Evolutionary conservation across 2,113 vertebrate species (phyloP).

Genomic region (Calidris pygmaea): DNA sequence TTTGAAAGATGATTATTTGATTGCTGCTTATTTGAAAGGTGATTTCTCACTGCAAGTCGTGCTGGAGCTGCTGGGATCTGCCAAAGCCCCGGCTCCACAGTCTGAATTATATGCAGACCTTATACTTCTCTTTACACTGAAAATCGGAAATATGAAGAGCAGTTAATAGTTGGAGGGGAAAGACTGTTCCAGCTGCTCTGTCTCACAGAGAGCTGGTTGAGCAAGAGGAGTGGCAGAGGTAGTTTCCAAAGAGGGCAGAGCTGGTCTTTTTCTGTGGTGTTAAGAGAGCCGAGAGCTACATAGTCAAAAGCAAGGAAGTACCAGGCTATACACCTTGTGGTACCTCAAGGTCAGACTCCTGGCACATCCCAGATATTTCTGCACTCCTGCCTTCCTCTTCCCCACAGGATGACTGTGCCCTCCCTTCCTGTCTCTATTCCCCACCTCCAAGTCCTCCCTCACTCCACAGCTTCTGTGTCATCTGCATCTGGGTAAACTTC

Average conservation of each 20-base stretch:
- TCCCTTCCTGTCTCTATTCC: background rate
- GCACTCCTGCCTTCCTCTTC: background rate
- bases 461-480: background rate
- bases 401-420: background rate
- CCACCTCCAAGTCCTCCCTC: background rate
- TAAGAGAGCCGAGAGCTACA: background rate
- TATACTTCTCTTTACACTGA: background rate
- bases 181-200: background rate
- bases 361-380: background rate
- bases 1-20: conserved; percentile 4
- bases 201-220: background rate
- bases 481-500: background rate
- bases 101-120: background rate
- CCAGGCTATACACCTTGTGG: background rate
- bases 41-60: background rate
- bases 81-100: background rate
- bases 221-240: background rate
- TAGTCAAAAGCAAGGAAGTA: background rate
- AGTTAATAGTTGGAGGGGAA: background rate
- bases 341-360: background rate
- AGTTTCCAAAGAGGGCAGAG: background rate
- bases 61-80: background rate
- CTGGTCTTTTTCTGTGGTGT: background rate
- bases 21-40: background rate
- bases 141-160: background rate